These are phyloP conservation scores for Archilochus colubris DNA, from an alignment of 2,113 vertebrate species.

Conservation along the genomic window DNA sequence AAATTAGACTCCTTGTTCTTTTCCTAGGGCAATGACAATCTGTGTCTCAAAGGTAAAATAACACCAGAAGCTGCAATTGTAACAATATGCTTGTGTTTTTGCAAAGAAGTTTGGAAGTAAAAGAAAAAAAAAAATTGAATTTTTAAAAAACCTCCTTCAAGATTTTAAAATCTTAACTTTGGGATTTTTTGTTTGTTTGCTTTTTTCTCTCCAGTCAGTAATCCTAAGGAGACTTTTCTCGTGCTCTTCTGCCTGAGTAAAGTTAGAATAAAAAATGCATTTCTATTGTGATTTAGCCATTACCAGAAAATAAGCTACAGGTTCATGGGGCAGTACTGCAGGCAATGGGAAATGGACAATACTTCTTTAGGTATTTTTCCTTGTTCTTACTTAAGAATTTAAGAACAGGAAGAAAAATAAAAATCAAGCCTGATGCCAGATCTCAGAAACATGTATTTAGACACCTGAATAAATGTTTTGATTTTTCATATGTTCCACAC, in stretches of 20 bases:
- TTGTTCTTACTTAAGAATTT: background rate
- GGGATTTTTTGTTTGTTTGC: background rate
- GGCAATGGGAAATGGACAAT: background rate
- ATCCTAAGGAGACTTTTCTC: background rate
- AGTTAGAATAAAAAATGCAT: background rate
- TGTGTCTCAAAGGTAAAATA: slow-evolving; percentile 21
- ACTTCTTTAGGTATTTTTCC: background rate
- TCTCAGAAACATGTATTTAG: background rate
- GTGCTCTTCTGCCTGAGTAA: background rate
- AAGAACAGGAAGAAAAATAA: background rate
- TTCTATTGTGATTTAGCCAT: background rate
- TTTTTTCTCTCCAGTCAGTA: background rate
- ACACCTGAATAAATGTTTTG: background rate
- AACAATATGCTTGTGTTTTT: background rate
- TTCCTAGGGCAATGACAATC: slow-evolving; percentile 5
- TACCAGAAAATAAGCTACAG: background rate
- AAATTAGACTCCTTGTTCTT: slow-evolving; percentile 23
- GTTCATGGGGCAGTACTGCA: background rate
- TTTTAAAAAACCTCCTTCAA: background rate
- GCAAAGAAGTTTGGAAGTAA: background rate
- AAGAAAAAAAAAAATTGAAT: background rate
- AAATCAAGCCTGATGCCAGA: background rate
- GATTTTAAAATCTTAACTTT: background rate
- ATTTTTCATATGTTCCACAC: background rate
- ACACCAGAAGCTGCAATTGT: background rate